Percentiles rank a stretch among this genome's conserved stretches.
Evolutionary conservation across 2,888 invertebrate species (phyloP).

Genomic region (Drosophila affinis): DNA sequence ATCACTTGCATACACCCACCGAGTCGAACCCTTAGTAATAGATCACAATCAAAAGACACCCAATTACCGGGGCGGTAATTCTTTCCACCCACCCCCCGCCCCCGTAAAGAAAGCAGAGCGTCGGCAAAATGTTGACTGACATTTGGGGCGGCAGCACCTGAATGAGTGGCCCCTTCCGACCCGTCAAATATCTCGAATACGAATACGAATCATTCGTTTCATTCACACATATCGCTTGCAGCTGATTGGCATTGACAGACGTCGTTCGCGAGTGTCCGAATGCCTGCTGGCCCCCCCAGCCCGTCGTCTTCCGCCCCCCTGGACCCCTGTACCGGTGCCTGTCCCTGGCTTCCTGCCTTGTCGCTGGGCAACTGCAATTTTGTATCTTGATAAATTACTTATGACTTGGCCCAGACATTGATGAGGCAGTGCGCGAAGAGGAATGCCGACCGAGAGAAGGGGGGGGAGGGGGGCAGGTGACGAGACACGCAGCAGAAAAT

Average conservation of each 20-base stretch:
- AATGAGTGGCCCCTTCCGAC: constrained; percentile 35
- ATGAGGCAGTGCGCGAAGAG: constrained; percentile 15
- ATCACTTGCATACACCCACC: background rate
- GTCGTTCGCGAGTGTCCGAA: constrained; percentile 13
- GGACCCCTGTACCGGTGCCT: constrained; percentile 37
- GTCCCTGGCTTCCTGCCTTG: constrained; percentile 38
- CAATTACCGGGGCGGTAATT: background rate
- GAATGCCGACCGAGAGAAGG: background rate
- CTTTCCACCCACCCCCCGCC: background rate
- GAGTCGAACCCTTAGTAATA: constrained; percentile 10
- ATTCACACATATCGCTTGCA: constrained; percentile 58
- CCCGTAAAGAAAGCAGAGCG: constrained; percentile 2
- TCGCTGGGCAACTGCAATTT: constrained; percentile 65
- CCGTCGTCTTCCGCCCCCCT: constrained; percentile 22
- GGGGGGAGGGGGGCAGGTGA: background rate
- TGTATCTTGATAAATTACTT: constrained; percentile 77
- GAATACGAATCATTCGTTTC: constrained; percentile 68
- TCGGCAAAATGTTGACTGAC: constrained; percentile 23
- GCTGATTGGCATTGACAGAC: constrained; percentile 76
- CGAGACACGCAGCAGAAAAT: constrained; percentile 37
- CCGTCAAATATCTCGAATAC: constrained; percentile 59
- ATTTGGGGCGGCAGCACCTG: constrained; percentile 47
- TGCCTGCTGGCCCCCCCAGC: background rate
- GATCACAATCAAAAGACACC: constrained; percentile 36
- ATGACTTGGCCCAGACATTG: constrained; percentile 60